Evolutionary conservation across 1,140 invertebrate species (phyloP).

Genomic region (Temnothorax nylanderi): DNA sequence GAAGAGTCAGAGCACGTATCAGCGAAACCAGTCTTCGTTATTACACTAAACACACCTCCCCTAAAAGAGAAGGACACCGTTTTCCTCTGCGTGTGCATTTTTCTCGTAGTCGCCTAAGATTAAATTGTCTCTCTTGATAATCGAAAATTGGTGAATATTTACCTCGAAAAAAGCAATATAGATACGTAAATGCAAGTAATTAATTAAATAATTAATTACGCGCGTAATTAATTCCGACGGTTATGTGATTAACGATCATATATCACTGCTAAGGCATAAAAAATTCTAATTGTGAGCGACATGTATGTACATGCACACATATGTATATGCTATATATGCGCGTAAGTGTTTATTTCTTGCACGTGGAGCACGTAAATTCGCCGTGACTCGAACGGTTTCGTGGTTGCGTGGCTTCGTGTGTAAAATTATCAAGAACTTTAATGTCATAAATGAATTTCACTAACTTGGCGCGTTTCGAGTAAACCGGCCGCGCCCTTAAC

Average conservation of each 20-base stretch:
- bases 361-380: neutral
- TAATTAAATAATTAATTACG: conserved; percentile 20
- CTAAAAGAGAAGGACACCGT: neutral
- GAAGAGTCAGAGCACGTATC: neutral
- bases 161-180: neutral
- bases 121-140: neutral
- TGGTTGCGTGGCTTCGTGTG: neutral
- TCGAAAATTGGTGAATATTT: neutral
- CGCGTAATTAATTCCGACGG: neutral
- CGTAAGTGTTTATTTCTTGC: neutral
- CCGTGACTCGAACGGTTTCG: neutral
- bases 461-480: conserved; percentile 33
- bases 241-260: conserved; percentile 11
- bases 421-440: conserved; percentile 64
- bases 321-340: neutral
- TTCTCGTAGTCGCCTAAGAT: neutral
- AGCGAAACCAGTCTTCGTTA: conserved; percentile 12
- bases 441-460: conserved; percentile 57
- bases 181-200: neutral
- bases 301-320: neutral
- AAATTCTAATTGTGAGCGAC: neutral
- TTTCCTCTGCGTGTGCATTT: neutral
- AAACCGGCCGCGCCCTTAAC: conserved; percentile 13
- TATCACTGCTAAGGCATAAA: neutral
- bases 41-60: neutral